phyloP scores from a whole-genome alignment of 2,797 vertebrate species.

The Micromesistius poutassou region DNA sequence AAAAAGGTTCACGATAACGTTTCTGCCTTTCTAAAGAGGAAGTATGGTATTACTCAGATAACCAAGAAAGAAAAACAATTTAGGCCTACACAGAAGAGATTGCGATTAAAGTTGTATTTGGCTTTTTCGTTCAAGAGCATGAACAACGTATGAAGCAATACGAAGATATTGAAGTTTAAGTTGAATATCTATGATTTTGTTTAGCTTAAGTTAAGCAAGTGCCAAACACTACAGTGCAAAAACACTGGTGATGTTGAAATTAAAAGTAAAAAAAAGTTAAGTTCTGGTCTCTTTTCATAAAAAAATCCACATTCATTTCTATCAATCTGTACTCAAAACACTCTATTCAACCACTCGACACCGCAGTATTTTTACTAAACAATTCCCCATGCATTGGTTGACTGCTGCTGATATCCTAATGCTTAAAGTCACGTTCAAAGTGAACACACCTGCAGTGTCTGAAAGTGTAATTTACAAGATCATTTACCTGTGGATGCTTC shows the following conservation, averaged over 20 bases:
- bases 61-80: not conserved
- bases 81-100: no score
- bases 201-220: no score
- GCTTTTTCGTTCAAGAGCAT: not conserved
- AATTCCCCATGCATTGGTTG: not conserved
- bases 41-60: not conserved
- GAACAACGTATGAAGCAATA: not conserved
- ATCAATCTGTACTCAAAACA: not conserved
- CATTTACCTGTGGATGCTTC: not conserved
- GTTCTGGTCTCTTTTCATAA: no score
- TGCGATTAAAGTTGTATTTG: not conserved
- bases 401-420: not conserved
- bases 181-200: no score
- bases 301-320: no score
- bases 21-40: not conserved
- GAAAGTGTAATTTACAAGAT: not conserved
- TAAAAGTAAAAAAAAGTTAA: no score
- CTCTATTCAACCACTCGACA: not conserved
- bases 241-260: no score
- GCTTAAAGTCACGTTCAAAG: no score
- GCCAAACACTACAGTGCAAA: not conserved
- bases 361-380: not conserved
- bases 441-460: not conserved
- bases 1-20: not conserved
- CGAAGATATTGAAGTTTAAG: not conserved